Percentiles rank a stretch among this genome's conserved stretches.
These are phyloP conservation scores for Oreotrochilus melanogaster DNA, from an alignment of 2,113 vertebrate species.

Conservation along the genomic window DNA sequence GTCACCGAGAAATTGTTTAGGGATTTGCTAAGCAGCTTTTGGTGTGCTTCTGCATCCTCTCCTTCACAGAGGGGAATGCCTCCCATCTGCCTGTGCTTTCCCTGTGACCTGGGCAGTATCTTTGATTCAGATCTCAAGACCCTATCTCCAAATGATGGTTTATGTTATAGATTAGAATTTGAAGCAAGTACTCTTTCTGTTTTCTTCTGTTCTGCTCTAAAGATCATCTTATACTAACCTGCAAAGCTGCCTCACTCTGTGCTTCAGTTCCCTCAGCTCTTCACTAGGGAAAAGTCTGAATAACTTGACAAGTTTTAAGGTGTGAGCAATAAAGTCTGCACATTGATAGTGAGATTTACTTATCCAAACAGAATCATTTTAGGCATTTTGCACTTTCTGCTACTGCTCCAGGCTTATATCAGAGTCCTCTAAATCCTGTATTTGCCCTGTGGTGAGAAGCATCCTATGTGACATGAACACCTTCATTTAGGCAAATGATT, in stretches of 20 bases:
- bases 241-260: not conserved
- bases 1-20: not conserved
- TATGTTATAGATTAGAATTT: not conserved
- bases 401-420: not conserved
- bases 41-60: not conserved
- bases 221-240: not conserved
- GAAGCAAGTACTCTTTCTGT: not conserved
- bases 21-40: not conserved
- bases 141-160: rapidly evolving
- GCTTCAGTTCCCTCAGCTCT: not conserved
- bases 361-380: not conserved
- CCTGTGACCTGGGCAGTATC: not conserved
- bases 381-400: not conserved
- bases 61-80: not conserved
- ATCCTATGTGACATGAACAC: not conserved
- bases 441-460: not conserved
- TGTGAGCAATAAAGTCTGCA: not conserved
- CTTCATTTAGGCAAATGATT: not conserved
- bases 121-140: not conserved
- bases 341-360: not conserved
- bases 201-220: not conserved
- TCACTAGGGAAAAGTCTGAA: not conserved
- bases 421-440: not conserved
- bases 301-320: not conserved
- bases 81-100: not conserved